These are phyloP conservation scores for Orthonyx spaldingii DNA, from an alignment of 2,113 vertebrate genomes.

Conservation along the genomic window DNA sequence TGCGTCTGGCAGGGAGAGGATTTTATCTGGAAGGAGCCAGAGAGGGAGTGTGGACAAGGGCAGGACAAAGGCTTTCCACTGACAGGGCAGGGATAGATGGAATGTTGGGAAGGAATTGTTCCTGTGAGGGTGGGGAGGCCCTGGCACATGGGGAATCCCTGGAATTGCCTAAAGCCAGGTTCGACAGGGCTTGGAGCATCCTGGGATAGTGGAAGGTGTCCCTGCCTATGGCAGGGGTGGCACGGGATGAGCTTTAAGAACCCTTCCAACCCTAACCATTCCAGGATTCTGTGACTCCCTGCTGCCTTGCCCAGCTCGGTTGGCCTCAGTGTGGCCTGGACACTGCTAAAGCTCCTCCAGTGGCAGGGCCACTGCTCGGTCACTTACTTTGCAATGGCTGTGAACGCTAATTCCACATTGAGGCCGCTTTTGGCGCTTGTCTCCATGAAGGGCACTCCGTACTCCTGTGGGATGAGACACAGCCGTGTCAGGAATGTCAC, in stretches of 20 bases:
- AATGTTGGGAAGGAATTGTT: background rate
- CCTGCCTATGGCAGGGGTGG: background rate
- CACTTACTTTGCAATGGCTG: constrained; percentile 89
- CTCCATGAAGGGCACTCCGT: constrained; percentile 92
- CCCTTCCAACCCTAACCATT: background rate
- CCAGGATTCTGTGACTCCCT: background rate
- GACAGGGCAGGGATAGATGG: background rate
- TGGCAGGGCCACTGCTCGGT: background rate
- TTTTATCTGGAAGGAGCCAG: background rate
- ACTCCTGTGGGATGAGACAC: constrained; percentile 76
- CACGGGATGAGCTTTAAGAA: background rate
- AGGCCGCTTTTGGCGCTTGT: constrained; percentile 89
- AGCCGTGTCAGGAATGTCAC: fast-evolving
- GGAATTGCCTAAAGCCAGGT: background rate
- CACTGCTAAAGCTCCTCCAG: background rate
- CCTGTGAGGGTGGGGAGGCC: fast-evolving
- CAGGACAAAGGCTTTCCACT: background rate
- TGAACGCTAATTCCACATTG: constrained; percentile 91
- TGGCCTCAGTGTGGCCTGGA: fast-evolving
- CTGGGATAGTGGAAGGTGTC: background rate
- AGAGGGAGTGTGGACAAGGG: background rate
- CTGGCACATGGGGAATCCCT: background rate
- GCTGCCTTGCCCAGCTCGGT: background rate
- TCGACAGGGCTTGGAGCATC: fast-evolving
- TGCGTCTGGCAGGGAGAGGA: background rate